Evolutionary conservation across 2,113 vertebrate species (phyloP).

Genomic region (Haemorhous mexicanus): DNA sequence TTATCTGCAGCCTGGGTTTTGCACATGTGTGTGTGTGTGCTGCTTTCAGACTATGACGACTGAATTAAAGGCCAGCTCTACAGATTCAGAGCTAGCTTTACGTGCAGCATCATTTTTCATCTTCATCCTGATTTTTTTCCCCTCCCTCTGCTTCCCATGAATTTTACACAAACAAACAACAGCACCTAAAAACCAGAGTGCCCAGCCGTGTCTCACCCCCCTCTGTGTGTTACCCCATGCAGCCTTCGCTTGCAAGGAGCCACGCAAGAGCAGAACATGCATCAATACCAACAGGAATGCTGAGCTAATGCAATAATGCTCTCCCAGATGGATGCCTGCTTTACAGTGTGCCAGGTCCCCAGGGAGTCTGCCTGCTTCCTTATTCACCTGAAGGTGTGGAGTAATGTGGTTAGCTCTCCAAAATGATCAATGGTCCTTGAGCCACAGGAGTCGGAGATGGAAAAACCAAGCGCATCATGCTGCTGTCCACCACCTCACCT

Average conservation of each 20-base stretch:
- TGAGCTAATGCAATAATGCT: not conserved
- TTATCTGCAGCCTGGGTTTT: not conserved
- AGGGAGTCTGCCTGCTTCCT: not conserved
- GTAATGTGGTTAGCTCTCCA: not conserved
- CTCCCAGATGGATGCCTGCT: not conserved
- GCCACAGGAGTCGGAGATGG: not conserved
- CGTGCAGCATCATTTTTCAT: not conserved
- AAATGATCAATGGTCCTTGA: not conserved
- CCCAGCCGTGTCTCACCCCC: not conserved
- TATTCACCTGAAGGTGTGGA: not conserved
- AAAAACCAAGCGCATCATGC: not conserved
- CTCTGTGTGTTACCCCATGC: not conserved
- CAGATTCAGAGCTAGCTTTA: not conserved
- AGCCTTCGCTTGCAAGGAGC: not conserved
- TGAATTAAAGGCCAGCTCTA: not conserved
- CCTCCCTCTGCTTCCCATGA: not conserved
- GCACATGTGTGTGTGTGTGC: not conserved
- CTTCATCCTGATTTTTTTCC: not conserved
- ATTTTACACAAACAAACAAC: not conserved
- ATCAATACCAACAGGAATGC: not conserved
- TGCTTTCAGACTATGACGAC: not conserved
- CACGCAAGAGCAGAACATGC: not conserved
- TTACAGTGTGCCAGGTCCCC: not conserved
- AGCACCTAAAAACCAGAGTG: not conserved
- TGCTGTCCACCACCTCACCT: not conserved